phyloP scores from a whole-genome alignment of 2,888 invertebrate species.

The Eueremaeus valkanovi region DNA sequence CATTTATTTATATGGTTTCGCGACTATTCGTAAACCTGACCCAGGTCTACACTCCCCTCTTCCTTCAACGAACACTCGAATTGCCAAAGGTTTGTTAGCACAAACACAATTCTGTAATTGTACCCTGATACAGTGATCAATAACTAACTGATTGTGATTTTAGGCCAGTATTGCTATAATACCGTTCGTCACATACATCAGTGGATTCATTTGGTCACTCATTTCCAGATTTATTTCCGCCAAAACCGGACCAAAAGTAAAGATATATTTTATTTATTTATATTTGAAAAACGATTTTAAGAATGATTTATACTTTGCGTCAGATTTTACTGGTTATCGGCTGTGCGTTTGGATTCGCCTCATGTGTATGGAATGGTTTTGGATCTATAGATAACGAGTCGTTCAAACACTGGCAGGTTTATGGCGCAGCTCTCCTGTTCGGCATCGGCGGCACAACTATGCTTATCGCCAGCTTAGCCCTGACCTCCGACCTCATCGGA shows the following conservation, averaged over 20 bases:
- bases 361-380: constrained; percentile 63
- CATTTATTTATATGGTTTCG: constrained; percentile 73
- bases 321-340: constrained; percentile 66
- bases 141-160: background rate
- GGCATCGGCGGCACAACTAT: constrained; percentile 81
- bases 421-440: constrained; percentile 66
- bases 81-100: constrained; percentile 59
- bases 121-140: too few species aligned
- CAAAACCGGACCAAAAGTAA: constrained; percentile 36
- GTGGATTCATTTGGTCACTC: constrained; percentile 36
- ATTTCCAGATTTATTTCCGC: constrained; percentile 26
- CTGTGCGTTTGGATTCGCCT: constrained; percentile 60
- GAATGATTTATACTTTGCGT: constrained; percentile 42
- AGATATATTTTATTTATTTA: background rate
- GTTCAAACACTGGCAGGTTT: constrained; percentile 57
- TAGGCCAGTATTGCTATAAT: constrained; percentile 41
- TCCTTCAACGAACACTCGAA: constrained; percentile 64
- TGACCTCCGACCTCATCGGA: constrained; percentile 84
- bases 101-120: background rate
- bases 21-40: constrained; percentile 79
- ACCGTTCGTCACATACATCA: constrained; percentile 39
- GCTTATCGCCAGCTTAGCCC: constrained; percentile 78
- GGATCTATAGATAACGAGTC: constrained; percentile 40
- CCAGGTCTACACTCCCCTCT: constrained; percentile 81
- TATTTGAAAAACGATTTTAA: background rate